Base-by-base conservation (phyloP, 2,113 vertebrate genomes). In the Silurus meridionalis region DNA sequence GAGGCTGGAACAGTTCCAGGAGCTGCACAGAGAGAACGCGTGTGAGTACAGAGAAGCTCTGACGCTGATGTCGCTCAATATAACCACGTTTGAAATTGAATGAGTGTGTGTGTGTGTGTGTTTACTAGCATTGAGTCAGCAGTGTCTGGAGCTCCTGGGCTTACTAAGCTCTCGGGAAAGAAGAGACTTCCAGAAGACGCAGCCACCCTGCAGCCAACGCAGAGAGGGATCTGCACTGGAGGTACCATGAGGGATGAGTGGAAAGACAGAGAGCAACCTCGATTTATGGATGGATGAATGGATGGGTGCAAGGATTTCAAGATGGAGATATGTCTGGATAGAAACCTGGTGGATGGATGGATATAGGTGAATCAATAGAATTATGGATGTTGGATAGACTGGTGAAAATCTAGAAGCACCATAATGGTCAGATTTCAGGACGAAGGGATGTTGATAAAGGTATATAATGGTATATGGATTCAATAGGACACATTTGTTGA, bases 111-210 rank as follows among this genome's bases (percentile, higher is more conserved):
- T 52, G 50, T 53, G 21, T 60, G 28, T 77, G 63, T 69, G 71
- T 86, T 2, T 58, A 9, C 17, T 83, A 99, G 97, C 92, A 87
- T 79, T 97, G 78, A 96, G 92, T 83, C 96, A 93, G 74, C 96
- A 95, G 89, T 95, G 92, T 87, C 89, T 95, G 91, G 97, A 99
- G 91, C 93, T 95, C 21, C 91, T 97, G 9, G 95, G 96, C 52
- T 93, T 97, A 95, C 91, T 98, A 6, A 95, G 95, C 75, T 86
- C 94, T 80, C 94, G 93, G 67, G 94, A 98, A 81, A 96, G 95
- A 94, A 96, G 94, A 74, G 87, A 90, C 66, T 93, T 95, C 89
- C 94, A 94, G 90, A 94, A 92, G 75, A 95, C 91, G 21, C 87
- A 91, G 85, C 92, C 88, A 1, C 87, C 91, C 2, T 91, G 83